Evolutionary conservation across 92 coral and sea anemone species (phyloP).

Genomic region (Palythoa heliodiscus): DNA sequence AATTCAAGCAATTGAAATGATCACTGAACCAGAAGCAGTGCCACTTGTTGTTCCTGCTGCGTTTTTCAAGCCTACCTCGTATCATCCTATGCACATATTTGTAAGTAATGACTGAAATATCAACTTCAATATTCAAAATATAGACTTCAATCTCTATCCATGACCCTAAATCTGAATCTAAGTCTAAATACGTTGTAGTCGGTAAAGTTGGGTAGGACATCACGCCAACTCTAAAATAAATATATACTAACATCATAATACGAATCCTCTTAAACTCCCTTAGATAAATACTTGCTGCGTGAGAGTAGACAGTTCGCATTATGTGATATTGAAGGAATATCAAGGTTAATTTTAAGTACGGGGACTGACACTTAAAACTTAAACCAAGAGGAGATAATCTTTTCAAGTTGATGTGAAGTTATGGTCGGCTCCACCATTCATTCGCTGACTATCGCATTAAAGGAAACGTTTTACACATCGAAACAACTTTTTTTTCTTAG

Average conservation of each 20-base stretch:
- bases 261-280: too few relatives aligned
- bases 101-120: constrained; percentile 54
- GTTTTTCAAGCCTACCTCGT: constrained; percentile 77
- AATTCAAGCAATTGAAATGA: constrained; percentile 50
- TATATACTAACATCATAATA: too few relatives aligned
- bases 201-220: too few relatives aligned
- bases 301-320: neutral
- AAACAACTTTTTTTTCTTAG: constrained; percentile 43
- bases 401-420: too few relatives aligned
- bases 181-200: too few relatives aligned
- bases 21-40: constrained; percentile 81
- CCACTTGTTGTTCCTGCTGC: constrained; percentile 94
- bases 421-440: too few relatives aligned
- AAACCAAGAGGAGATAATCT: neutral
- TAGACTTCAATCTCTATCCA: too few relatives aligned
- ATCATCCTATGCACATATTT: constrained; percentile 93
- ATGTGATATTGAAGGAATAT: too few relatives aligned
- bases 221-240: too few relatives aligned
- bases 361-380: neutral
- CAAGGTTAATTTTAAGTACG: neutral
- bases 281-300: too few relatives aligned
- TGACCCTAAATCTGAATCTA: too few relatives aligned
- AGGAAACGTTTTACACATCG: neutral
- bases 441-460: too few relatives aligned
- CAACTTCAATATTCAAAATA: neutral